Percentiles rank a stretch among this genome's conserved stretches.
Evolutionary conservation across 2,797 vertebrate species (phyloP).

Genomic region (Lithobates sylvaticus): DNA sequence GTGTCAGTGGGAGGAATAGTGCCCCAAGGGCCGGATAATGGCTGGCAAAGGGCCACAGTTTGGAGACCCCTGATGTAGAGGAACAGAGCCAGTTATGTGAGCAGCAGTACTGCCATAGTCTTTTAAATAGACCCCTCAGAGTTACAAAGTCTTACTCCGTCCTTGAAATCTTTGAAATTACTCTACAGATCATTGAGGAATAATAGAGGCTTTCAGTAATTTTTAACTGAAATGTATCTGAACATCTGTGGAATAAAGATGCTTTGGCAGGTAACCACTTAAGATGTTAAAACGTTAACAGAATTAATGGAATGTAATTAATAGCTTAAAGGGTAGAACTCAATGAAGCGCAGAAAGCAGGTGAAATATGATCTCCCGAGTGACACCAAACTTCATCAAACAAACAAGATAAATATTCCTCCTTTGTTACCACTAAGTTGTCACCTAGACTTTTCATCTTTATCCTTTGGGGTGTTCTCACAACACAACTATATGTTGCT

Average conservation of each 20-base stretch:
- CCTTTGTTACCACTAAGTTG: slow-evolving; percentile 17
- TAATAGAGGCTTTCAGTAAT: slow-evolving; percentile 5
- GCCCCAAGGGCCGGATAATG: no score
- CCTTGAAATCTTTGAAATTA: slow-evolving; percentile 6
- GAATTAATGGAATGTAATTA: slow-evolving; percentile 47
- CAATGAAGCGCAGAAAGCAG: background rate
- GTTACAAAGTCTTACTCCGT: background rate
- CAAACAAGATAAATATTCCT: slow-evolving; percentile 29
- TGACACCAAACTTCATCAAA: slow-evolving; percentile 24
- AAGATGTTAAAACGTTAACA: slow-evolving; percentile 27
- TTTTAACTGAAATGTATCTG: slow-evolving; percentile 3
- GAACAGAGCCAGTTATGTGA: no score
- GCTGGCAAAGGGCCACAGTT: no score
- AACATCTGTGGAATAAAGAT: background rate
- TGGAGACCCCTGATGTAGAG: no score
- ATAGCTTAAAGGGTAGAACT: slow-evolving; percentile 13
- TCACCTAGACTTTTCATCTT: background rate
- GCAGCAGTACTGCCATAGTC: no score
- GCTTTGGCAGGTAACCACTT: slow-evolving; percentile 28
- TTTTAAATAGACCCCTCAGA: no score
- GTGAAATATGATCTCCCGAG: slow-evolving; percentile 20
- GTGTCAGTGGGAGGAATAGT: no score
- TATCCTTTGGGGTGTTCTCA: background rate
- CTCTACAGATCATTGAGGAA: slow-evolving; percentile 4
- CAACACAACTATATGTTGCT: no score